Percentiles rank a stretch among this genome's conserved stretches.
Evolutionary conservation across 2,797 vertebrate species (phyloP).

Genomic region (Sebastes iracundus): DNA sequence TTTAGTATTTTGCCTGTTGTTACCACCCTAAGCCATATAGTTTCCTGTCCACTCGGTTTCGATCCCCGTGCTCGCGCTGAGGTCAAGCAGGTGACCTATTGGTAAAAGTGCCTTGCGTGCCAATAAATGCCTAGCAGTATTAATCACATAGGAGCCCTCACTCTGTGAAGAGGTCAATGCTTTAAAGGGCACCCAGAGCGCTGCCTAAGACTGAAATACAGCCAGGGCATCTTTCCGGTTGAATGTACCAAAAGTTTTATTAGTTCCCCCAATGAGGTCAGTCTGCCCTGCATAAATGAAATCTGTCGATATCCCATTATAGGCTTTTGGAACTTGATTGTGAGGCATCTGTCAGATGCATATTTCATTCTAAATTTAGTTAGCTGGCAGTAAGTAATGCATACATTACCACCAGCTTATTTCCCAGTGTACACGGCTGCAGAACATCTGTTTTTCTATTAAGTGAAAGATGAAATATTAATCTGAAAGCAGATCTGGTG

Average conservation of each 20-base stretch:
- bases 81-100: slow-evolving; percentile 82
- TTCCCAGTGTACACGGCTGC: slow-evolving; percentile 68
- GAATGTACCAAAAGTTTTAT: slow-evolving; percentile 80
- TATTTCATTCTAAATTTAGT: slow-evolving; percentile 81
- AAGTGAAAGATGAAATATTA: slow-evolving; percentile 78
- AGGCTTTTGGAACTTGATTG: slow-evolving; percentile 74
- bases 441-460: slow-evolving; percentile 81
- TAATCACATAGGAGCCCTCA: slow-evolving; percentile 79
- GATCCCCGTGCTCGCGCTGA: slow-evolving; percentile 57
- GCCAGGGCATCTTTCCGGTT: slow-evolving; percentile 73
- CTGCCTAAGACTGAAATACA: slow-evolving; percentile 73
- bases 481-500: slow-evolving; percentile 68
- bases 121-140: slow-evolving; percentile 81
- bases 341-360: slow-evolving; percentile 76
- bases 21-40: slow-evolving; percentile 63
- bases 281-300: slow-evolving; percentile 74
- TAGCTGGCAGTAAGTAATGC: slow-evolving; percentile 75
- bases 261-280: slow-evolving; percentile 75
- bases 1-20: slow-evolving; percentile 61
- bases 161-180: slow-evolving; percentile 75
- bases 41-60: slow-evolving; percentile 72
- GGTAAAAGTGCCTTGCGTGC: slow-evolving; percentile 80
- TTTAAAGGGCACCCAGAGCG: slow-evolving; percentile 80
- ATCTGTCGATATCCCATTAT: slow-evolving; percentile 80
- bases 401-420: slow-evolving; percentile 68